These are phyloP conservation scores for Sialia sialis DNA, from an alignment of 2,113 vertebrate species.

Conservation along the genomic window DNA sequence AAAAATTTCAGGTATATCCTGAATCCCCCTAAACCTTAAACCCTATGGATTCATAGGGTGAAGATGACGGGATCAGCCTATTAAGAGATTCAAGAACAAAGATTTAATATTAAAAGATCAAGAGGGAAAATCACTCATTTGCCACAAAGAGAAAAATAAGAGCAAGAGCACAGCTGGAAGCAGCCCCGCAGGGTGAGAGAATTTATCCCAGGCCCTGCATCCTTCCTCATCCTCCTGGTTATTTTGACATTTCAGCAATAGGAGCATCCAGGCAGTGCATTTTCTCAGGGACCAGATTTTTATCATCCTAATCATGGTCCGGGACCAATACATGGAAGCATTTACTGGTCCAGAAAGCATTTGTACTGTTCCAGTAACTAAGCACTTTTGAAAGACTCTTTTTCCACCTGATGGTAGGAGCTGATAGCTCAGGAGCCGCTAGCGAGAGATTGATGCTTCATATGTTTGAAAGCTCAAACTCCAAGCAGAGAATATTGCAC, in stretches of 20 bases:
- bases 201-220: neutral
- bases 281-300: conserved; percentile 48
- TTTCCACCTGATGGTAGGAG: conserved; percentile 63
- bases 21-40: neutral
- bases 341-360: conserved; percentile 64
- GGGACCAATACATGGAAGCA: conserved; percentile 20
- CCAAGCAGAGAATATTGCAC: conserved; percentile 14
- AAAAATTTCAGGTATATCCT: neutral
- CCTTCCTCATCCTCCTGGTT: conserved; percentile 13
- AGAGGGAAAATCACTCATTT: neutral
- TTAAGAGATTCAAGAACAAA: neutral
- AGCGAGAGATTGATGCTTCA: conserved; percentile 67
- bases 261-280: neutral
- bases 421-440: conserved; percentile 58
- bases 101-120: neutral
- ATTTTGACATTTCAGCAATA: neutral
- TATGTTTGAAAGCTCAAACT: conserved; percentile 59
- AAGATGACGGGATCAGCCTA: neutral
- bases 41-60: neutral
- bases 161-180: neutral
- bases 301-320: conserved; percentile 46
- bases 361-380: conserved; percentile 53
- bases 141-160: neutral
- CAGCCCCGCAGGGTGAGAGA: neutral
- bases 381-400: conserved; percentile 55